Conservation (phyloP, 2,113 vertebrate species). For the Carlito syrichta region DNA sequence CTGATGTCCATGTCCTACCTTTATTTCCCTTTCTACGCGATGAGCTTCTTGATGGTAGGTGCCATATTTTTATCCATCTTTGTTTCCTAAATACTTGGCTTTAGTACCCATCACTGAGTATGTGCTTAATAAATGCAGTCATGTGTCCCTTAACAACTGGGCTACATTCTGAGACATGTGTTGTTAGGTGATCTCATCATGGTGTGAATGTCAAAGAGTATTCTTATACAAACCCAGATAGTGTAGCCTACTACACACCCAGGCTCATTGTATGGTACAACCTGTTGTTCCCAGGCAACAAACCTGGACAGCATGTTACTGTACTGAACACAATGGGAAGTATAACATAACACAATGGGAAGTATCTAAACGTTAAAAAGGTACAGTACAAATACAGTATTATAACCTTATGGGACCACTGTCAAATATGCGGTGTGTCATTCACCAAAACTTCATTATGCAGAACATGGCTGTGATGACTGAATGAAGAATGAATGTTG, state of each 20-base stretch:
- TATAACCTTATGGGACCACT: neutral
- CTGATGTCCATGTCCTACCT: neutral
- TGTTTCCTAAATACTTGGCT: neutral
- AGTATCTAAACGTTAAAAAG: neutral
- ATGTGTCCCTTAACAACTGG: neutral
- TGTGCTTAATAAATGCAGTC: neutral
- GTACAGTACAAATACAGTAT: neutral
- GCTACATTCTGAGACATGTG: neutral
- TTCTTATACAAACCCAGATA: neutral
- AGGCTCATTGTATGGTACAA: neutral
- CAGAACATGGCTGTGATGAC: neutral
- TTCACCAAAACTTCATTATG: neutral
- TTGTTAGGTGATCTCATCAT: neutral
- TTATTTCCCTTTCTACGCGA: neutral
- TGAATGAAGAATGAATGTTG: neutral
- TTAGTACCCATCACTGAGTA: neutral
- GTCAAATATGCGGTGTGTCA: neutral
- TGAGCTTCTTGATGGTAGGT: neutral
- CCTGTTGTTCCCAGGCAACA: neutral
- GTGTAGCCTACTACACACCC: neutral
- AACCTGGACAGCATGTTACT: neutral
- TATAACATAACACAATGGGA: neutral
- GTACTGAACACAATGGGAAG: neutral
- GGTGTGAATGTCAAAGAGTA: neutral
- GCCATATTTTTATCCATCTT: neutral